Evolutionary conservation across 2,113 vertebrate genomes (phyloP).

Genomic region (Bos taurus): ARS-UCD2.0 NC_037330.1:3138001-3138500

Average conservation of each 20-base stretch:
- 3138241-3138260: neutral
- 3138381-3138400: neutral
- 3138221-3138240: neutral
- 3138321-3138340: neutral
- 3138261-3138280: neutral
- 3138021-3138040: neutral
- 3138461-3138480: neutral
- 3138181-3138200: neutral
- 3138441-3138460: neutral
- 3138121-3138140: neutral
- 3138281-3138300: neutral
- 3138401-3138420: neutral
- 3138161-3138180: neutral
- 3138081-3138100: neutral
- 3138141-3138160: neutral
- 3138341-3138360: neutral
- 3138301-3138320: too few relatives aligned
- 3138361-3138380: neutral
- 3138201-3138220: neutral
- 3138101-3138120: neutral
- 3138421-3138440: neutral
- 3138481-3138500: neutral
- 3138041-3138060: neutral
- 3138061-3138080: neutral
- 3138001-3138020: neutral